Conservation (phyloP, 2,113 vertebrate genomes). For the Halcyon malimbica region DNA sequence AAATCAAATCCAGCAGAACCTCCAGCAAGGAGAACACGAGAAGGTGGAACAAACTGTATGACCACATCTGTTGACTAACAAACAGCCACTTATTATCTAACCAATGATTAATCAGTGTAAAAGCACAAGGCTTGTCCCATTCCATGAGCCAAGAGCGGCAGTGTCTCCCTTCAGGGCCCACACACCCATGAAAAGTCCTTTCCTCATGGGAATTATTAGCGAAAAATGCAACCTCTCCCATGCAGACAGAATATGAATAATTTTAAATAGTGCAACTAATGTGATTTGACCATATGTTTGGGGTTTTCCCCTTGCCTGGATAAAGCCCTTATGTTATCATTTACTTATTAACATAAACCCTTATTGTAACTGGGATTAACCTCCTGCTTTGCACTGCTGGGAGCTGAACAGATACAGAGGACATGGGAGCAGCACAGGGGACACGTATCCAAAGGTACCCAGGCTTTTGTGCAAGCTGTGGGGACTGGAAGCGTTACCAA, state of each 20-base stretch:
- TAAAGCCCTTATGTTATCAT: not conserved
- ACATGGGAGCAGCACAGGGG: not conserved
- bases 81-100: not conserved
- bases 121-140: not conserved
- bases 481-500: not conserved
- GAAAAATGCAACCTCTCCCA: not conserved
- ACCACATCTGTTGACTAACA: fast-evolving
- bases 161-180: not conserved
- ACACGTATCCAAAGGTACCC: not conserved
- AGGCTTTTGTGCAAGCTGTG: not conserved
- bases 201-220: not conserved
- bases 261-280: not conserved
- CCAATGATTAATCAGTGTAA: not conserved
- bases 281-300: not conserved
- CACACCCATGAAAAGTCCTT: not conserved
- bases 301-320: not conserved
- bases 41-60: not conserved
- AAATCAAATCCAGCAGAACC: not conserved
- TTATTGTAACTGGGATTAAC: not conserved
- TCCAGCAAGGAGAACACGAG: not conserved
- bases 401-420: not conserved
- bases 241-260: not conserved
- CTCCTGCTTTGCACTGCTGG: not conserved
- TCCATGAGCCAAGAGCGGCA: not conserved
- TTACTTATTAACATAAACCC: not conserved